Conservation (phyloP, 2,113 vertebrate species). For the Okapia johnstoni region DNA sequence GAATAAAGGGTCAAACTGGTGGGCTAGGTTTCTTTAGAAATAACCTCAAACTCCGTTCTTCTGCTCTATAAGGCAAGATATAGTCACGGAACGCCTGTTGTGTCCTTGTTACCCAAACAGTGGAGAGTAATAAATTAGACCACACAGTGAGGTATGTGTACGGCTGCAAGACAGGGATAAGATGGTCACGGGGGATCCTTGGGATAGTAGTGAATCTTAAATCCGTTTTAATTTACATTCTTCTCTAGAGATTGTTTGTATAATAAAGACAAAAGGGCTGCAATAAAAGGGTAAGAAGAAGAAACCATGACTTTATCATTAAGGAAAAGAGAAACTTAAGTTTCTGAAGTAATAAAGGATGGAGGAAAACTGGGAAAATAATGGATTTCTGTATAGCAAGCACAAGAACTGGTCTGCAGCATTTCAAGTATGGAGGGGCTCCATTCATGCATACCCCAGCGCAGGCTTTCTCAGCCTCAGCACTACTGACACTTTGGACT, state of each 20-base stretch:
- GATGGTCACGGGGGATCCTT: not conserved
- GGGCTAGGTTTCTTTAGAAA: conserved; percentile 29
- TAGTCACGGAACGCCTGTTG: not conserved
- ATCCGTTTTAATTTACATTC: not conserved
- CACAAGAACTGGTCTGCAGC: not conserved
- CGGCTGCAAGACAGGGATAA: not conserved
- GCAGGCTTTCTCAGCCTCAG: not conserved
- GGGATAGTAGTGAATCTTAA: not conserved
- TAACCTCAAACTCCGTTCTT: conserved; percentile 41
- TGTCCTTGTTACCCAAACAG: not conserved
- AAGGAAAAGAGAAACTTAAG: not conserved
- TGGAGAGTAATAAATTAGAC: not conserved
- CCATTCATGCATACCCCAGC: too few relatives aligned
- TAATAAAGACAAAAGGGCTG: not conserved
- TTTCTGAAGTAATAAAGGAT: not conserved
- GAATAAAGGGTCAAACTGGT: conserved; percentile 17
- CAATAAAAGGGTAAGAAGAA: not conserved
- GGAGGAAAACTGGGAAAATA: not conserved
- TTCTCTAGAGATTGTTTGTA: conserved; percentile 20
- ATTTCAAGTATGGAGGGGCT: not conserved
- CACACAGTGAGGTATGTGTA: not conserved
- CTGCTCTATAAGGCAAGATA: not conserved
- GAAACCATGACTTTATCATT: not conserved
- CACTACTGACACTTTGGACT: not conserved
- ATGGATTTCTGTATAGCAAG: not conserved